Evolutionary conservation across 2,888 invertebrate species (phyloP), one percentile per base, ranked within the genome.

Genomic region (Kuschelorhynchus macadamiae): DNA sequence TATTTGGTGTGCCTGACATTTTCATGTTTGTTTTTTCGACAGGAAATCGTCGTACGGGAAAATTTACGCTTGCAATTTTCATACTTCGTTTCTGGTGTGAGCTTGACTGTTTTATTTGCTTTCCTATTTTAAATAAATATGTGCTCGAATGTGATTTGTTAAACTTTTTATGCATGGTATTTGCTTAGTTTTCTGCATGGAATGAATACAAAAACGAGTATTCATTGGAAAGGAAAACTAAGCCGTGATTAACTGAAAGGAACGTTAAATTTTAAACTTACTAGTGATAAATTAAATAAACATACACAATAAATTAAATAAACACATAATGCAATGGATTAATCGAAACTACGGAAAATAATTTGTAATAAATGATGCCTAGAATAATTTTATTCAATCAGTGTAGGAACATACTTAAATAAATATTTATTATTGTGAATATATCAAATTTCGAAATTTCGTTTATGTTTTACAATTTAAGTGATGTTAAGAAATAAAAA

Each of bases 1-100:
- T 67, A 73, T 70, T 70, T 64, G 67, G 47, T 42, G 49, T 36
- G 66, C 63, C 63, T 71, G 69, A 65, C 70, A 64, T 71, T 70
- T 63, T 61, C 67, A 21, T 71, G 69, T 73, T 73, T 71, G 69
- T 71, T 73, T 72, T 73, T 67, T 66, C 61, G 57, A 67, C 68
- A 62, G 59, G 57, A 55, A 72, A 59, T 60, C 71, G 71, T 67
- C 60, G 50, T 57, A 33, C 57, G 57, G 72, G 71, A 67, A 71
- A 71, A 72, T 70, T 69, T 67, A 67, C 67, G 71, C 52, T 33
- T 18, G 47, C 66, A 63, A 50, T 62, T 62, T 66, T 66, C 66
- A 66, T 66, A 66, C 60, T 66, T 52, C 66, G 59, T 57, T 46
- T 52, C 52, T 46, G 59, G 59, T 53, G 59, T 53, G 53, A 50